phyloP scores from a whole-genome alignment of 2,113 vertebrate species.

The Semnornis frantzii region DNA sequence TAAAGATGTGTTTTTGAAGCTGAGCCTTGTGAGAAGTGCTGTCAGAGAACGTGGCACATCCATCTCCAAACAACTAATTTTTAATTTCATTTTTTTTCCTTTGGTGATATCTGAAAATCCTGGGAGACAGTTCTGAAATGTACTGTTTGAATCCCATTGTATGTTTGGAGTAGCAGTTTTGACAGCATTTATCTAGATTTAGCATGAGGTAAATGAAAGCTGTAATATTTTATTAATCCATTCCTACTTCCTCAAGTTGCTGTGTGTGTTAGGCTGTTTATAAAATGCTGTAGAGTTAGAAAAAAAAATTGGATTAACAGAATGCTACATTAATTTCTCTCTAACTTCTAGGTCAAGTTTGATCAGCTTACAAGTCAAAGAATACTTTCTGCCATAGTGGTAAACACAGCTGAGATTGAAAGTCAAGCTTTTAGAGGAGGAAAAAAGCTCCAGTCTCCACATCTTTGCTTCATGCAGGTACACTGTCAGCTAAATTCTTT shows the following conservation, averaged over 20 bases:
- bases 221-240: not conserved
- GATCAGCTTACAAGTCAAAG: conserved; percentile 36
- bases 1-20: not conserved
- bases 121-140: not conserved
- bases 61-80: not conserved
- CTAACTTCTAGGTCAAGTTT: conserved; percentile 34
- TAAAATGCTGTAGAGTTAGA: not conserved
- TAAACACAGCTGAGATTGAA: conserved; percentile 15
- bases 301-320: not conserved
- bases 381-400: conserved; percentile 2
- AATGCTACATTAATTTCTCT: not conserved
- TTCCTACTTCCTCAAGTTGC: not conserved
- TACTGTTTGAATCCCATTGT: not conserved
- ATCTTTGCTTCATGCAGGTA: not conserved
- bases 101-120: not conserved
- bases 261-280: not conserved
- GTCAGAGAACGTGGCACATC: not conserved
- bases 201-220: not conserved
- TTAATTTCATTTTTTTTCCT: not conserved
- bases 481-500: conserved; percentile 7
- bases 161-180: not conserved
- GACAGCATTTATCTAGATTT: not conserved
- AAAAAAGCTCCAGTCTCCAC: not conserved
- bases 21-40: not conserved
- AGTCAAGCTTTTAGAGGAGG: not conserved